These are phyloP conservation scores for Melanostoma scalare DNA, from an alignment of 2,888 invertebrate species.

Conservation along the genomic window DNA sequence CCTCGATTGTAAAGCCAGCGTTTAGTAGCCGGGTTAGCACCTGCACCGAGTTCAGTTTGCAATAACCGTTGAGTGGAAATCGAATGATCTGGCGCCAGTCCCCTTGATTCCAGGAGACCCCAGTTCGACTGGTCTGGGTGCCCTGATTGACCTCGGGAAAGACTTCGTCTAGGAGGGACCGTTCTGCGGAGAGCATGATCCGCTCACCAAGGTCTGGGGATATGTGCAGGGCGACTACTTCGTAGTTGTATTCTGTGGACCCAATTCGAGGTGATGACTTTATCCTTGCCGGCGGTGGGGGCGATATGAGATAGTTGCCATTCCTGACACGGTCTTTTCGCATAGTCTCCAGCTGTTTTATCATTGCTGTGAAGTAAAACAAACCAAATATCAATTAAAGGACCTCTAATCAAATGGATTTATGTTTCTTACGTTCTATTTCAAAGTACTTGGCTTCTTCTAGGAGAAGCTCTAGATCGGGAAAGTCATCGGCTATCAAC, in stretches of 20 bases:
- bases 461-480: conserved; percentile 91
- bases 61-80: conserved; percentile 93
- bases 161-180: conserved; percentile 89
- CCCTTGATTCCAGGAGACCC: conserved; percentile 91
- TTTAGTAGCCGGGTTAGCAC: conserved; percentile 91
- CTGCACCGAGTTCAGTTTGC: conserved; percentile 93
- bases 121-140: conserved; percentile 88
- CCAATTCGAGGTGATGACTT: conserved; percentile 78
- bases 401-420: neutral
- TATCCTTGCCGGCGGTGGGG: conserved; percentile 80
- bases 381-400: neutral
- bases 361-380: conserved; percentile 85
- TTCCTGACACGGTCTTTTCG: conserved; percentile 87
- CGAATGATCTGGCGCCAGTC: conserved; percentile 92
- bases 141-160: conserved; percentile 91
- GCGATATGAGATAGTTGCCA: conserved; percentile 83
- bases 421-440: conserved; percentile 88
- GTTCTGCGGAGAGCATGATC: conserved; percentile 91
- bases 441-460: conserved; percentile 97
- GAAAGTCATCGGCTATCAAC: conserved; percentile 93
- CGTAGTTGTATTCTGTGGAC: conserved; percentile 84
- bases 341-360: conserved; percentile 88
- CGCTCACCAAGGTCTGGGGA: conserved; percentile 91
- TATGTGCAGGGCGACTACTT: conserved; percentile 91
- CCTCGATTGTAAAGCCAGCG: conserved; percentile 89